Evolutionary conservation across 2,113 vertebrate species (phyloP).

Genomic region (Herpetotheres cachinnans): DNA sequence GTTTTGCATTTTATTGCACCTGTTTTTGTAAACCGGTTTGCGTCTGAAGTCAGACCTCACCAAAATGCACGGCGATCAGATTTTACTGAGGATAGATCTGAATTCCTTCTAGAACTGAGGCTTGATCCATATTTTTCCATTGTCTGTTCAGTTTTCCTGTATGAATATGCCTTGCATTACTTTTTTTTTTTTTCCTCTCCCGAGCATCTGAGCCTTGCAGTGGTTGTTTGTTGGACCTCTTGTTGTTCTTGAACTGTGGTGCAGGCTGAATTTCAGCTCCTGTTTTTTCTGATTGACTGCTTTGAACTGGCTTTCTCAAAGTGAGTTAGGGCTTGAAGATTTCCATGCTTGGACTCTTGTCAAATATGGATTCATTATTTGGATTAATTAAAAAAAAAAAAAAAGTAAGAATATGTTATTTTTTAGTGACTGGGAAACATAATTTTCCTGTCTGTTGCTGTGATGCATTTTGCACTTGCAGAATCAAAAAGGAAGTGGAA

Average conservation of each 20-base stretch:
- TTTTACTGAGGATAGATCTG: neutral
- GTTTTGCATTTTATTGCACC: constrained; percentile 50
- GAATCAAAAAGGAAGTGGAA: neutral
- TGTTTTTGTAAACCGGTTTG: neutral
- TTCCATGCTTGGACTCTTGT: neutral
- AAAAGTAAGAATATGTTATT: neutral
- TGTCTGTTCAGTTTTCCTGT: neutral
- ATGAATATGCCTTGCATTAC: neutral
- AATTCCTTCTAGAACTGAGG: neutral
- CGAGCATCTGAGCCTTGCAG: neutral
- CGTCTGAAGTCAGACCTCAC: neutral
- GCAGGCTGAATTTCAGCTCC: neutral
- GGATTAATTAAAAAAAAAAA: neutral
- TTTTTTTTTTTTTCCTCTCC: neutral
- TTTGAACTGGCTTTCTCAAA: neutral
- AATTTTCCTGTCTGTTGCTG: neutral
- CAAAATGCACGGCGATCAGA: neutral
- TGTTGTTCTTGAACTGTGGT: neutral
- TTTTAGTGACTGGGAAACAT: neutral
- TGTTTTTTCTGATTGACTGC: neutral
- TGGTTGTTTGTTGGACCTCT: neutral
- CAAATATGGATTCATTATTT: neutral
- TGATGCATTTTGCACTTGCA: neutral
- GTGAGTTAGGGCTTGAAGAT: neutral
- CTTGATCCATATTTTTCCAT: neutral